These are phyloP conservation scores for Xiphorhynchus erythropygius DNA, from an alignment of 2,797 vertebrate genomes.

Conservation along the genomic window DNA sequence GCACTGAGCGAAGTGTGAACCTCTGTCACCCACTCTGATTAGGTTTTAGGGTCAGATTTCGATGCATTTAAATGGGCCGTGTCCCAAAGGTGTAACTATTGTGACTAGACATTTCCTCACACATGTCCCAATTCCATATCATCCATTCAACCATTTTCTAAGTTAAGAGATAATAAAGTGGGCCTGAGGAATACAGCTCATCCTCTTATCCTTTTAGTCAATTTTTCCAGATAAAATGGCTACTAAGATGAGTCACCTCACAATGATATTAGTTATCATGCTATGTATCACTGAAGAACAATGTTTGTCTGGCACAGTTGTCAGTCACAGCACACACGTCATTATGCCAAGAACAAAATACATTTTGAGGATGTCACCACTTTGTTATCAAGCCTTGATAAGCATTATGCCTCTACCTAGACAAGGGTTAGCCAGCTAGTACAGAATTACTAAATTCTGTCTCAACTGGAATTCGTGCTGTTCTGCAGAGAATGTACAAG, in stretches of 20 bases:
- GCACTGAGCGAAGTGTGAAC: neutral
- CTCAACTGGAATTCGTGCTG: neutral
- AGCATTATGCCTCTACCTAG: neutral
- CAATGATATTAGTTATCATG: neutral
- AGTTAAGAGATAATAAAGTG: neutral
- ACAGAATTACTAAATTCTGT: neutral
- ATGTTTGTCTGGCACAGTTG: neutral
- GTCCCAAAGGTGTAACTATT: neutral
- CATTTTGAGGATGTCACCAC: neutral
- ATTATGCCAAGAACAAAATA: neutral
- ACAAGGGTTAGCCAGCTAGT: neutral
- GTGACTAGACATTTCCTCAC: neutral
- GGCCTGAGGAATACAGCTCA: neutral
- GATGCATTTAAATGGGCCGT: neutral
- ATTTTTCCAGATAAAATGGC: neutral
- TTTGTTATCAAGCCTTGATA: neutral
- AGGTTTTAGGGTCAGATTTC: slow-evolving; percentile 32
- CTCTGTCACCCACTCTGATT: neutral
- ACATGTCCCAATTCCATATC: neutral
- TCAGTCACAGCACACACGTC: neutral
- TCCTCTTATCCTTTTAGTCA: neutral
- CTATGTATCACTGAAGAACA: neutral
- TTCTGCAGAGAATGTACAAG: neutral
- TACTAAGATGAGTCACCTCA: neutral
- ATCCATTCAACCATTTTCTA: neutral